Percentiles rank a stretch among this genome's conserved stretches.
phyloP scores from a whole-genome alignment of 2,888 invertebrate genomes.

The Cephus nigrinus region DNA sequence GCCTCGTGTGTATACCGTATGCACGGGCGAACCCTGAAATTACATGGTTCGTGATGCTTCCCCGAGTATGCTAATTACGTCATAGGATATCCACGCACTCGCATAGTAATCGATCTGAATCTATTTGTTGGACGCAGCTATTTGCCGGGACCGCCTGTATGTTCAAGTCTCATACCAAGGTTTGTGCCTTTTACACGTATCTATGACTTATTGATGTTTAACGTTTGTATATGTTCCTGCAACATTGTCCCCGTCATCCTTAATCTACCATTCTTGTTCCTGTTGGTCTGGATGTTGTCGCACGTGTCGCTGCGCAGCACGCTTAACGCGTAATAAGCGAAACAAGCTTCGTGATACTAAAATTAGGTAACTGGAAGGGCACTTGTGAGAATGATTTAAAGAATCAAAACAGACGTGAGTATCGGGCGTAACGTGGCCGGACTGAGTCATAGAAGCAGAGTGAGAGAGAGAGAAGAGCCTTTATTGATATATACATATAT shows the following conservation, averaged over 20 bases:
- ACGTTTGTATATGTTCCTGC: not conserved
- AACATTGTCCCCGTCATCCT: not conserved
- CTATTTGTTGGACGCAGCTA: slow-evolving; percentile 64
- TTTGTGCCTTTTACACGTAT: slow-evolving; percentile 44
- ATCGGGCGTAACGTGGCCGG: too few species aligned
- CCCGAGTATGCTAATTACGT: not conserved
- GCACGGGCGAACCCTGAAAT: not conserved
- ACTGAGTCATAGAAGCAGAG: too few species aligned
- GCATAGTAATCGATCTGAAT: slow-evolving; percentile 38
- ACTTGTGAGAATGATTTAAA: not conserved
- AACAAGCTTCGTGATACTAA: not conserved
- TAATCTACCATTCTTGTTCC: not conserved
- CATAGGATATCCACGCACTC: not conserved
- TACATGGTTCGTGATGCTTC: not conserved
- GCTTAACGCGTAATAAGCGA: not conserved
- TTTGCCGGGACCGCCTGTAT: slow-evolving; percentile 69
- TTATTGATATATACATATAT: too few species aligned
- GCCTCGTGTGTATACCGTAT: not conserved
- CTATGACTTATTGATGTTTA: not conserved
- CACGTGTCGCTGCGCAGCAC: not conserved
- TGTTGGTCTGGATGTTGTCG: not conserved
- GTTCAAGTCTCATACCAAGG: slow-evolving; percentile 67
- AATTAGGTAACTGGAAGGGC: not conserved
- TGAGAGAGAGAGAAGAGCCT: too few species aligned
- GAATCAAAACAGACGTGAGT: not conserved